These are phyloP conservation scores for Rhinophrynus dorsalis DNA, from an alignment of 2,797 vertebrate species.

Conservation along the genomic window DNA sequence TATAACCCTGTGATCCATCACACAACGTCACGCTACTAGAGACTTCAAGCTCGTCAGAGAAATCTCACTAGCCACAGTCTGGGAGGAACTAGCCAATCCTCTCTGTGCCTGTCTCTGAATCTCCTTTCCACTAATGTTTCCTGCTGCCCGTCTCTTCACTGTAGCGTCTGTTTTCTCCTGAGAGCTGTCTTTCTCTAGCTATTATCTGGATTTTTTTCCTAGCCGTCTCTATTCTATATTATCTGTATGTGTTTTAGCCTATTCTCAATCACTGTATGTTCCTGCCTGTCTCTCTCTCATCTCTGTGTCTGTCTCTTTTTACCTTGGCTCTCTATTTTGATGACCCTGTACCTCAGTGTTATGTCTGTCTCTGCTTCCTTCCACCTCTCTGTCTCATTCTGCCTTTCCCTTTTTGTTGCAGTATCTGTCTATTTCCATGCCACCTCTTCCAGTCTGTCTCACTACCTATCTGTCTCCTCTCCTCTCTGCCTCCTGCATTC, in stretches of 20 bases:
- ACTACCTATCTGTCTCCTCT: not conserved
- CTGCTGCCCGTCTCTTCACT: slow-evolving; percentile 4
- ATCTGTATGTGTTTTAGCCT: not conserved
- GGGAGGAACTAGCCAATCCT: not conserved
- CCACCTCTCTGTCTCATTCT: not conserved
- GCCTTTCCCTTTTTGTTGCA: not conserved
- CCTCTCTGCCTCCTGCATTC: slow-evolving; percentile 12
- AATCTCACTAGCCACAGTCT: slow-evolving; percentile 5
- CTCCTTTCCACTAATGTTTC: not conserved
- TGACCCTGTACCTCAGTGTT: not conserved
- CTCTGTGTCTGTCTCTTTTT: not conserved
- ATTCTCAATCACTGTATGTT: not conserved
- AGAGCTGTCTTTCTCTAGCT: not conserved
- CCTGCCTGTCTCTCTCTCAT: not conserved
- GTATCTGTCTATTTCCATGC: not conserved
- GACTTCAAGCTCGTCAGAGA: not conserved
- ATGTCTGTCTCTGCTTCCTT: too few species aligned
- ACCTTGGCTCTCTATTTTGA: not conserved
- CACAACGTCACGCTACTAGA: not conserved
- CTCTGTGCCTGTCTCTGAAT: not conserved
- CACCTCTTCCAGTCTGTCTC: not conserved
- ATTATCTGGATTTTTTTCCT: not conserved
- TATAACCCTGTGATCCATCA: slow-evolving; percentile 15
- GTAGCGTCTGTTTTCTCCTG: not conserved
- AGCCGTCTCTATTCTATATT: not conserved